Conservation (phyloP, 2,113 vertebrate genomes). For the Coptodon bakossiorum region DNA sequence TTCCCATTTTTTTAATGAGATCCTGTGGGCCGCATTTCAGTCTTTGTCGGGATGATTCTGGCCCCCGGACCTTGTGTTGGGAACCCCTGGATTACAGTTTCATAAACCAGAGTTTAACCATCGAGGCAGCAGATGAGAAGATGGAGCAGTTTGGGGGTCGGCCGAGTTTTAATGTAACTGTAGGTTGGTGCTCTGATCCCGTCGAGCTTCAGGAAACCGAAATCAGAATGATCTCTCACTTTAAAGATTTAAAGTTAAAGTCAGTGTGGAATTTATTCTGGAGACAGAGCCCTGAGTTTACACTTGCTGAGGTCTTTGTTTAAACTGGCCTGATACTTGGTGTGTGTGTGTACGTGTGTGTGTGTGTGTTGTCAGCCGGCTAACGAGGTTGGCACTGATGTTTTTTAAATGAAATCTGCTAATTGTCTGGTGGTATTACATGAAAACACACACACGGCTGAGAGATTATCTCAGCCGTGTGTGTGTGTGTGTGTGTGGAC, state of each 20-base stretch:
- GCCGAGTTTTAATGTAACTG: neutral
- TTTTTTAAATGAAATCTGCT: conserved; percentile 33
- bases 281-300: neutral
- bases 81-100: neutral
- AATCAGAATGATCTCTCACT: neutral
- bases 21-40: neutral
- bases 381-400: conserved; percentile 1
- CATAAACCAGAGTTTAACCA: neutral
- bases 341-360: neutral
- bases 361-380: neutral
- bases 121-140: neutral
- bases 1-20: neutral
- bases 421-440: conserved; percentile 21
- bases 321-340: neutral
- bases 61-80: neutral
- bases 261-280: neutral
- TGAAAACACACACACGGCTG: neutral
- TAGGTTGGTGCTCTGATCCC: neutral
- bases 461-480: conserved; percentile 29
- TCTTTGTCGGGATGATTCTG: neutral
- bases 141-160: neutral
- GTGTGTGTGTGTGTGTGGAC: neutral
- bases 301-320: neutral
- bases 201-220: neutral
- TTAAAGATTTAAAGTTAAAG: neutral